Evolutionary conservation across 2,888 invertebrate genomes (phyloP).

Genomic region (Hedychridium roseum): DNA sequence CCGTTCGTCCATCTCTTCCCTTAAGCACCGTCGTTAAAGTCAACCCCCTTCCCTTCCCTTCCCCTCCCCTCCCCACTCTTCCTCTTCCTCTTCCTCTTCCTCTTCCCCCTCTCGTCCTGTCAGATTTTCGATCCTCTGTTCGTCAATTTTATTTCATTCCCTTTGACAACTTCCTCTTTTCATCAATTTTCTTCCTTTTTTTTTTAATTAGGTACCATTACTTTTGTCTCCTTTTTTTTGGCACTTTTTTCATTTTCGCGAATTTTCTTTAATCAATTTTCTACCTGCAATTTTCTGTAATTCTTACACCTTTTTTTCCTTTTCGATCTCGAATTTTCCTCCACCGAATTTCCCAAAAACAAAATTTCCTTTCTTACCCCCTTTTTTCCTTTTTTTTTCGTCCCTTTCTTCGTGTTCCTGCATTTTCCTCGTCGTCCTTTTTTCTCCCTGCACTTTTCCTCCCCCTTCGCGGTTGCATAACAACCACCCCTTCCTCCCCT

Average conservation of each 20-base stretch:
- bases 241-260: slow-evolving; percentile 21
- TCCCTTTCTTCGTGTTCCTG: no score
- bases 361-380: no score
- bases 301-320: no score
- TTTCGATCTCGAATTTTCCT: no score
- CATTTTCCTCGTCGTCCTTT: no score
- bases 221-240: not conserved
- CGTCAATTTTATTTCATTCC: not conserved
- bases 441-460: no score
- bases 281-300: no score
- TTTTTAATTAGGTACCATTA: not conserved
- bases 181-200: not conserved
- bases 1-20: slow-evolving; percentile 61
- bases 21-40: slow-evolving; percentile 60
- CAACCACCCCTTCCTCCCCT: no score
- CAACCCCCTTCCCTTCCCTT: slow-evolving; percentile 28
- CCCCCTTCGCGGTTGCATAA: no score
- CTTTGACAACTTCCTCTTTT: slow-evolving; percentile 8
- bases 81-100: not conserved
- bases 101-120: not conserved
- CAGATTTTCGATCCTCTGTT: not conserved
- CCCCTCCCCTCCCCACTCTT: not conserved
- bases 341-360: no score
- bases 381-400: no score
- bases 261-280: no score